Evolutionary conservation across 2,888 invertebrate genomes (phyloP), one percentile per base, ranked within the genome.

Genomic region (Suillia variegata): DNA sequence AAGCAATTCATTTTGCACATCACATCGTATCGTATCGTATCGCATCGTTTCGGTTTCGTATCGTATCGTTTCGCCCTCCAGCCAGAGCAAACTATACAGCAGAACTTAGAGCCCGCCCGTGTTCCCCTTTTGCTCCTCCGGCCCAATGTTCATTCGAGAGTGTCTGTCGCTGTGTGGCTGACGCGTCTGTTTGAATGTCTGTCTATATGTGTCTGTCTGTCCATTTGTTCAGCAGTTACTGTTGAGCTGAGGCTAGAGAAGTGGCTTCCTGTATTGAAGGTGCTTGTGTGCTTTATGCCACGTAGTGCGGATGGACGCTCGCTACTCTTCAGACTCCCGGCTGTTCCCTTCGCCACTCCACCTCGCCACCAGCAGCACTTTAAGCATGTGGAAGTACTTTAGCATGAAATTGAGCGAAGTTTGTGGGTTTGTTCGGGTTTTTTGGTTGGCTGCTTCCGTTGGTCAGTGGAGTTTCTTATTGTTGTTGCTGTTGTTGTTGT

Each of bases 401-500:
- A 17, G 52, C 13, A 8, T 21, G 20, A 31, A 34, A n/a, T 33
- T 52, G 20, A 12, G 17, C 20, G 22, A 38, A 20, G 34, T 52
- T 21, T 52, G 10, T 8, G 5, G 45, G 45, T 17, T 45, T 17
- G 3, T 17, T 13, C 18, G 3, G 45, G 17, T 57, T 50, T 26
- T 45, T 54, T 48, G 54, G 34, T 50, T 57, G 50, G 48, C 48
- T 54, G 47, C 58, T 50, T 51, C 50, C 61, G 51, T 54, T 53
- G 42, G 45, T 47, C 38, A 50, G 31, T n/a, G n/a, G n/a, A n/a
- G n/a, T n/a, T n/a, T n/a, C 33, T 50, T 48, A 47, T 48, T 38
- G 49, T 21, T 57, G 54, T 20, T 51, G 31, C 10, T 51, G 51
- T 12, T 33, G 33, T 18, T 24, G 12, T 53, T 53, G 42, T 15